These are phyloP conservation scores for Oreochromis aureus DNA, from an alignment of 2,113 vertebrate genomes.

Conservation along the genomic window DNA sequence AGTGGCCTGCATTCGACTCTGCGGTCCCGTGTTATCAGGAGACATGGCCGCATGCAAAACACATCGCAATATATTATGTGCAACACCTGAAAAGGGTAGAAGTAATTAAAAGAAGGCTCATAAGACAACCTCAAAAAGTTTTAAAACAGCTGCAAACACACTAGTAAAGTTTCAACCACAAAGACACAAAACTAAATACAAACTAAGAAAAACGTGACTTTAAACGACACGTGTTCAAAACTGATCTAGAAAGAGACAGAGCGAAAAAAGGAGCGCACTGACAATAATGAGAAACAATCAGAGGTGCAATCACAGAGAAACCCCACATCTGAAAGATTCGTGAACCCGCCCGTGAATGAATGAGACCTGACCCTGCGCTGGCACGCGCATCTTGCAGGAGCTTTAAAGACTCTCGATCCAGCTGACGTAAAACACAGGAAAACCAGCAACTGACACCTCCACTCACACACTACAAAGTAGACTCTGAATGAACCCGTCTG, in stretches of 20 bases:
- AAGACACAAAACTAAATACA: not conserved
- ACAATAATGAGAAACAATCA: not conserved
- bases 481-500: slow-evolving; percentile 1
- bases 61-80: not conserved
- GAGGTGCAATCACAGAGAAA: not conserved
- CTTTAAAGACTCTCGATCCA: not conserved
- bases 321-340: not conserved
- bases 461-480: not conserved
- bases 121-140: not conserved
- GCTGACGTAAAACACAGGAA: not conserved
- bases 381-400: not conserved
- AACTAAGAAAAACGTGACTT: not conserved
- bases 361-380: not conserved
- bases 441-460: not conserved
- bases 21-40: not conserved
- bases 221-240: not conserved
- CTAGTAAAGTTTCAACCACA: accelerated
- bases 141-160: not conserved
- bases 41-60: not conserved
- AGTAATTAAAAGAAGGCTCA: not conserved
- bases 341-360: not conserved
- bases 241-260: not conserved
- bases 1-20: not conserved
- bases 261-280: not conserved
- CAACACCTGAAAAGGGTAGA: not conserved